Base-by-base conservation (phyloP, 2,797 vertebrate genomes). In the Austrolebias charrua region DNA sequence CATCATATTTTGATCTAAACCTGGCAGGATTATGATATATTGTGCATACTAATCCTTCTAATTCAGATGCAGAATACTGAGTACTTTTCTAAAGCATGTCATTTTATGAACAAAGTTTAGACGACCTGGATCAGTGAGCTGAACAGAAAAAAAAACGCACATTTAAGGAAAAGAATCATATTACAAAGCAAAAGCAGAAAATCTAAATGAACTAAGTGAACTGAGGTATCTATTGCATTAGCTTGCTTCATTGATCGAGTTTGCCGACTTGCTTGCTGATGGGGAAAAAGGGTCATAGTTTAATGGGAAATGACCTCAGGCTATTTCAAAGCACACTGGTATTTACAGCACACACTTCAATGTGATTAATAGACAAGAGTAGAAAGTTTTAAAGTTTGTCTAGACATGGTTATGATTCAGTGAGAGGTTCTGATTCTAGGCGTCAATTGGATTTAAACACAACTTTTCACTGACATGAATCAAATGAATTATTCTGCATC, bases 181-280 rank as follows among this genome's bases (percentile, higher is more conserved):
- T 63, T 24, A 29, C 24, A 59, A 42, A 38, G 59, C 42, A 57
- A 58, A 66, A 75, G 49, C 47, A 73, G 24, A 63, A 19, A 67
- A 49, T 75, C 20, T 45, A 60, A 64, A 47, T 63, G 56, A 61
- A 68, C 49, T 19, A 60, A 64, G 50, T 63, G 56, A 61, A 68
- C 49, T 19, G 33, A 63, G 54, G 53, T 52, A 60, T 73, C 60
- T 63, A 28, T 60, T 69, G 53, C 59, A 72, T 49, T 48, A 51
- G 55, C 58, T 71, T 50, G 69, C 78, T 63, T 71, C 71, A 87
- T 84, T 84, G 82, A 87, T 85, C 67, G 69, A 60, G 57, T 78
- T 80, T 83, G 70, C 68, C 70, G 63, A 78, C 66, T 72, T 82
- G 48, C 65, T 55, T 70, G 40, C 63, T 63, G 43, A 62, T 74